These are phyloP conservation scores for Spheniscus mendiculus DNA, from an alignment of 2,113 vertebrate species.

Conservation along the genomic window DNA sequence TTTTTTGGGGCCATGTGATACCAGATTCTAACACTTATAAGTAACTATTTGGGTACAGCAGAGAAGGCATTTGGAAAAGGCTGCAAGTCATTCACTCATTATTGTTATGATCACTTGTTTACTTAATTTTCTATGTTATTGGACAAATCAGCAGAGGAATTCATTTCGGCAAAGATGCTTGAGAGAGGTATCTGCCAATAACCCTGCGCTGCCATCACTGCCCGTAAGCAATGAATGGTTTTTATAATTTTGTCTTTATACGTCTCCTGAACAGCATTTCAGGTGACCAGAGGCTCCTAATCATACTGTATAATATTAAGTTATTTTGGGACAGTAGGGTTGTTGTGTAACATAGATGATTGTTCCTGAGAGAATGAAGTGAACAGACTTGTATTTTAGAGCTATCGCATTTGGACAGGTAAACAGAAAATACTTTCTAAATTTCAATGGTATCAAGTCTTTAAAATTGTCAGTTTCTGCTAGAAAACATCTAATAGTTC, in stretches of 20 bases:
- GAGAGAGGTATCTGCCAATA: neutral
- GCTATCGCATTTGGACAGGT: accelerated
- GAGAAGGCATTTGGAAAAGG: neutral
- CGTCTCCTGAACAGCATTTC: neutral
- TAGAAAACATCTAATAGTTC: neutral
- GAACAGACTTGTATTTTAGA: neutral
- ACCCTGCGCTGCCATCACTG: neutral
- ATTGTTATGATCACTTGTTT: neutral
- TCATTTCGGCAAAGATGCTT: neutral
- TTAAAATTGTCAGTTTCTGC: neutral
- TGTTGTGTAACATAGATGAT: neutral
- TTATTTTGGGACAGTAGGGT: neutral
- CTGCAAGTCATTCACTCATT: neutral
- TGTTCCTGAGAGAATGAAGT: neutral
- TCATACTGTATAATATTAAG: neutral
- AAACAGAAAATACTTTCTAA: neutral
- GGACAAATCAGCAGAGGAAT: neutral
- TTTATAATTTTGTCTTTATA: neutral
- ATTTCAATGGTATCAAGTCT: neutral
- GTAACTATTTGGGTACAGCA: neutral
- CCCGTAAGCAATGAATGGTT: neutral
- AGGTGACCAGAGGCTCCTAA: neutral
- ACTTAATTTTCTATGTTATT: neutral
- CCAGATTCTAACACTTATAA: neutral
- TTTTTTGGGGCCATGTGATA: neutral